Base-by-base conservation (phyloP, 2,113 vertebrate genomes). In the Falcunculus frontatus region DNA sequence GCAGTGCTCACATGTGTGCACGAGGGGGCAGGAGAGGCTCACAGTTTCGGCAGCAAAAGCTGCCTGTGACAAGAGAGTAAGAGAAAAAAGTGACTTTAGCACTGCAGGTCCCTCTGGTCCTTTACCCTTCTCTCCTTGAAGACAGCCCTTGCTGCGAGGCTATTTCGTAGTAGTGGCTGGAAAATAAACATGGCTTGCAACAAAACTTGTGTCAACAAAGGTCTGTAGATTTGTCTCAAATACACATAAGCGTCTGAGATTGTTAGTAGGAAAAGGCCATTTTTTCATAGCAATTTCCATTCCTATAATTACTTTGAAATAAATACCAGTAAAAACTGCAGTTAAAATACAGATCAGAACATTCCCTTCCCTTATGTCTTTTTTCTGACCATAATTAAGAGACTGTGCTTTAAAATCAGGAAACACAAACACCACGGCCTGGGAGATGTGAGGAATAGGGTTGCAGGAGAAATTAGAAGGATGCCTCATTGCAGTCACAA, bases 1-100 rank as follows among this genome's bases (percentile, higher is more conserved):
- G 85, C 97, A 98, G 92, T 97, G 92, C 94, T 94, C 94, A 32
- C 70, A 55, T 3, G 76, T 77, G 89, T 93, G 95, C 98, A 98
- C 98, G 56, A 98, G 98, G 97, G 98, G 97, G 98, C 98, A 98
- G 97, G 93, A 97, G 94, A 98, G 89, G 94, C 94, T 96, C 96
- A 97, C 83, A 59, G 78, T 98, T 98, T 87, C 52, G 2, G 85
- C 91, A 95, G 90, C 70, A 93, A 90, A 85, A 27, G 56, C 85
- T 80, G 59, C 49, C 49, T 50, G 15, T 5, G 52, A 22, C 23
- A 44, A n/a, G 39, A 49, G 44, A 63, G 14, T 30, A 29, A 35
- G 23, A 26, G 5, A 11, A 22, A 37, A 33, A 75, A 76, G 11
- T 23, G 22, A 41, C 41, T 85, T 74, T 33, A 33, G 25, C 53